Percentiles rank a stretch among this genome's conserved stretches.
These are phyloP conservation scores for Drosophila merina DNA, from an alignment of 2,888 invertebrate genomes.

Conservation along the genomic window DNA sequence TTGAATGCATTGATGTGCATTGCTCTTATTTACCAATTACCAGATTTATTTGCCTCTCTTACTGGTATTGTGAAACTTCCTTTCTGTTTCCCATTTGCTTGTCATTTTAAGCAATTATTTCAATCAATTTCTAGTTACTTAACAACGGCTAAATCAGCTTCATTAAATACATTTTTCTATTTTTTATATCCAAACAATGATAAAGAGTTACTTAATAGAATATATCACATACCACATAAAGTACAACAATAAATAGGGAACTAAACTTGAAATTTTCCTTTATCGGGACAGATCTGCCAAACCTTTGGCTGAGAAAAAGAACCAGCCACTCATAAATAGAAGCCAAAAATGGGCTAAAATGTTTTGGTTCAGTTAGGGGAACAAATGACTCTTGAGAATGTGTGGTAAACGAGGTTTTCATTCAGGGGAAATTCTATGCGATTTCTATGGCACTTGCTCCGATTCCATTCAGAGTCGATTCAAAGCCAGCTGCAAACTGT, in stretches of 20 bases:
- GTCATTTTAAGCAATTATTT: slow-evolving; percentile 25
- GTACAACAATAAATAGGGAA: neutral
- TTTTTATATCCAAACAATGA: no score
- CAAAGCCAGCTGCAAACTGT: slow-evolving; percentile 44
- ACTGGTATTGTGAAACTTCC: slow-evolving; percentile 8
- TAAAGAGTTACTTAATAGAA: no score
- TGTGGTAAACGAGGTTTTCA: slow-evolving; percentile 68
- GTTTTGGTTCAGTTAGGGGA: slow-evolving; percentile 28
- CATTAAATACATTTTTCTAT: no score
- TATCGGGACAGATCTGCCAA: neutral
- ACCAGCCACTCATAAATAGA: slow-evolving; percentile 42
- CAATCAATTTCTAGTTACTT: neutral
- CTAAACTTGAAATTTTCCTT: neutral
- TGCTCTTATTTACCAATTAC: slow-evolving; percentile 64
- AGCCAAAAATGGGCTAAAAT: slow-evolving; percentile 43
- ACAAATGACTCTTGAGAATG: slow-evolving; percentile 61
- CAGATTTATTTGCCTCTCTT: slow-evolving; percentile 21
- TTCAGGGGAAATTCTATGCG: slow-evolving; percentile 54
- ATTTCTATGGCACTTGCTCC: slow-evolving; percentile 63
- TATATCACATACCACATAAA: no score
- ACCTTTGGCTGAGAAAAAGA: neutral
- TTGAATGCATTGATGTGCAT: slow-evolving; percentile 61
- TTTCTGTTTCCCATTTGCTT: slow-evolving; percentile 6
- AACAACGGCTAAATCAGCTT: neutral
- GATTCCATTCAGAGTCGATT: slow-evolving; percentile 44